Evolutionary conservation across 2,113 vertebrate species (phyloP).

Genomic region (Ochotona curzoniae): DNA sequence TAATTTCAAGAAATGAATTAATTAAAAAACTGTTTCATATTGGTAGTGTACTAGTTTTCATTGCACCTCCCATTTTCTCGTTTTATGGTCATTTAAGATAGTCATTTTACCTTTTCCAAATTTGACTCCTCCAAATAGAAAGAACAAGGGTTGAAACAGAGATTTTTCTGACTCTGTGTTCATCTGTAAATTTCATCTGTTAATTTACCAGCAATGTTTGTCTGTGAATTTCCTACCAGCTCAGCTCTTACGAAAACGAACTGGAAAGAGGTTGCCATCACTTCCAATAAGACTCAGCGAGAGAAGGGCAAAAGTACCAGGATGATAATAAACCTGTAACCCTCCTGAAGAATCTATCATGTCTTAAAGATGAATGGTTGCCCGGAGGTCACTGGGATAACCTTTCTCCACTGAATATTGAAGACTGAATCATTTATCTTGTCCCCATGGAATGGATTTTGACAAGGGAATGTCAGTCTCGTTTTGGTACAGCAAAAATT

Average conservation of each 20-base stretch:
- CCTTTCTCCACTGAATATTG: neutral
- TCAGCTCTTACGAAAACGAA: constrained; percentile 44
- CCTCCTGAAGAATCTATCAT: constrained; percentile 4
- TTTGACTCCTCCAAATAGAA: neutral
- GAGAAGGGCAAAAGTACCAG: constrained; percentile 13
- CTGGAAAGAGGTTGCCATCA: neutral
- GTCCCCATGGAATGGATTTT: neutral
- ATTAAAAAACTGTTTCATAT: neutral
- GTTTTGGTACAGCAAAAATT: neutral
- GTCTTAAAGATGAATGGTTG: constrained; percentile 22
- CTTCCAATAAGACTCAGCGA: constrained; percentile 33
- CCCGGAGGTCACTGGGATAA: neutral
- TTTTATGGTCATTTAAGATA: neutral
- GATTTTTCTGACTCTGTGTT: neutral
- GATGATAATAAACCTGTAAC: constrained; percentile 27
- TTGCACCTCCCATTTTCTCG: neutral
- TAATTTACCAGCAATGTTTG: neutral
- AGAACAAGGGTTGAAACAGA: neutral
- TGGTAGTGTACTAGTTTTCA: neutral
- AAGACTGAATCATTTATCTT: neutral
- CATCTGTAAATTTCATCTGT: neutral
- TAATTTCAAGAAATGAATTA: constrained; percentile 14
- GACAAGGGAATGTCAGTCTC: neutral
- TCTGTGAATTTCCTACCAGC: neutral
- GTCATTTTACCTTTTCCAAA: neutral